These are phyloP conservation scores for Arge pagana DNA, from an alignment of 2,888 invertebrate species.

Conservation along the genomic window DNA sequence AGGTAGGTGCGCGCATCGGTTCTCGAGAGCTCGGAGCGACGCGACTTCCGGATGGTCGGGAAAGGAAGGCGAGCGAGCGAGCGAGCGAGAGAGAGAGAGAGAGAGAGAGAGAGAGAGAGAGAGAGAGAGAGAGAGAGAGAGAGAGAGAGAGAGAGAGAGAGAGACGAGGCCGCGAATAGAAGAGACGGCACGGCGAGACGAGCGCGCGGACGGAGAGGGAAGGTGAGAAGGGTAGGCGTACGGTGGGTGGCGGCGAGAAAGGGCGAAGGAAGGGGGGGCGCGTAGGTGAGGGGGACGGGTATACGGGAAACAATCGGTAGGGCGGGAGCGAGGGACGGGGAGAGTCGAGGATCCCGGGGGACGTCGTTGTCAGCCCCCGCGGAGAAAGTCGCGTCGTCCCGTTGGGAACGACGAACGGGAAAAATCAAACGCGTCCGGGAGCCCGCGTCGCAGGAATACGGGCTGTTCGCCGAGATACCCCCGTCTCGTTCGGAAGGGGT, in stretches of 20 bases:
- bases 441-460: background rate
- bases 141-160: conserved; percentile 23
- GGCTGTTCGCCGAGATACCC: background rate
- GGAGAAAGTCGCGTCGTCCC: conserved; percentile 44
- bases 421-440: conserved; percentile 53
- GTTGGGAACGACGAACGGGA: conserved; percentile 37
- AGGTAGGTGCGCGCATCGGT: conserved; percentile 52
- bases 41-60: conserved; percentile 37
- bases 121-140: conserved; percentile 27
- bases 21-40: conserved; percentile 61
- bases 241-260: conserved; percentile 27
- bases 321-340: conserved; percentile 32
- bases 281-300: no score
- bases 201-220: conserved; percentile 20
- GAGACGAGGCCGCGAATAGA: conserved; percentile 24
- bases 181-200: conserved; percentile 34
- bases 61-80: conserved; percentile 40
- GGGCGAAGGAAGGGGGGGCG: conserved; percentile 35
- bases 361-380: conserved; percentile 54
- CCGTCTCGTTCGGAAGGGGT: background rate
- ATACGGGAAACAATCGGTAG: conserved; percentile 55
- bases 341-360: conserved; percentile 45
- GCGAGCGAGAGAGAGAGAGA: no score
- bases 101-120: conserved; percentile 23
- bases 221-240: conserved; percentile 20